These are phyloP conservation scores for Chinchilla lanigera DNA, from an alignment of 2,113 vertebrate genomes.

Conservation along the genomic window DNA sequence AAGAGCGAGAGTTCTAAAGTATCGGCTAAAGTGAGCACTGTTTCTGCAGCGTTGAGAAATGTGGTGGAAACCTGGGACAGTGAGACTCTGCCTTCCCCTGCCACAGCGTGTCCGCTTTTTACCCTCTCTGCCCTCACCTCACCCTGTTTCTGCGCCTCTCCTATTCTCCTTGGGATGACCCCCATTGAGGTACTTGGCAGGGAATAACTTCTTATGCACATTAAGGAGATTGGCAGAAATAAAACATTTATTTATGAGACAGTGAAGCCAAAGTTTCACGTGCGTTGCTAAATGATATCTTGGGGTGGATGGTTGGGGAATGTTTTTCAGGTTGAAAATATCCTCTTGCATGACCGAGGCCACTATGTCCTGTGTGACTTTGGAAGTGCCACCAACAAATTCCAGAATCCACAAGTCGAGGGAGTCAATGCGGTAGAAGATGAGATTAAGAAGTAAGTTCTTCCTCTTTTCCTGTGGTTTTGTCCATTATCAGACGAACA, in stretches of 20 bases:
- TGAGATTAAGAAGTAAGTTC: conserved; percentile 97
- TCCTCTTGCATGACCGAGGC: conserved; percentile 97
- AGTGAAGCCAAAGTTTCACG: conserved; percentile 17
- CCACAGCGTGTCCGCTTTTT: neutral
- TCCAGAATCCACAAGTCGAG: conserved; percentile 96
- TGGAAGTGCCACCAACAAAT: conserved; percentile 96
- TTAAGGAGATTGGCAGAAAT: conserved; percentile 14
- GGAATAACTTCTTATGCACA: conserved; percentile 19
- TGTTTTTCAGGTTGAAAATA: conserved; percentile 95
- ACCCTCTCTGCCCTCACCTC: neutral
- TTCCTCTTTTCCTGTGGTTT: conserved; percentile 16
- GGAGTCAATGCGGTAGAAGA: conserved; percentile 95
- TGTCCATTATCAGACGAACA: neutral
- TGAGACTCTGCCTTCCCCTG: neutral
- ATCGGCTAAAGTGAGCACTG: neutral
- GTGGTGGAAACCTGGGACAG: neutral
- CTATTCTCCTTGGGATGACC: neutral
- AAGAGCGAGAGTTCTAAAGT: neutral
- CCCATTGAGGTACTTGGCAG: neutral
- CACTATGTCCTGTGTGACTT: conserved; percentile 99
- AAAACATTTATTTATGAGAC: conserved; percentile 41
- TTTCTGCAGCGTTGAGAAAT: conserved; percentile 1
- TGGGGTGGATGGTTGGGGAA: conserved; percentile 49
- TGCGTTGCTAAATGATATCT: conserved; percentile 42
- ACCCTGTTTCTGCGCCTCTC: neutral